These are phyloP conservation scores for Scotopteryx bipunctaria DNA, from an alignment of 2,888 invertebrate species.

Conservation along the genomic window DNA sequence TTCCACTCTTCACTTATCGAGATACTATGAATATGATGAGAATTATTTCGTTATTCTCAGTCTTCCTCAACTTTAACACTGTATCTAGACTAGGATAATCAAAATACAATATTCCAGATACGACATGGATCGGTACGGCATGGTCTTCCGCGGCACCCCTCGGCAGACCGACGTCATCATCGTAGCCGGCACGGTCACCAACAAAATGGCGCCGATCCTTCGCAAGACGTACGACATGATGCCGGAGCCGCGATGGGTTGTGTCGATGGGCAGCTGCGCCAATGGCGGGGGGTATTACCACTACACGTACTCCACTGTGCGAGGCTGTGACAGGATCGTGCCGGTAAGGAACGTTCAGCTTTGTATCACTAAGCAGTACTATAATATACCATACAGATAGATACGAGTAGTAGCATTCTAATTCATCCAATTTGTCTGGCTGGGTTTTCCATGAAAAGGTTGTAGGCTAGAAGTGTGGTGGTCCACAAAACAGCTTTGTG, in stretches of 20 bases:
- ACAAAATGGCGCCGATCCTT: slow-evolving; percentile 99
- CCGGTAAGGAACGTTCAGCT: slow-evolving; percentile 55
- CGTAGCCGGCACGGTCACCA: slow-evolving; percentile 98
- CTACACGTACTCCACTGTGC: slow-evolving; percentile 98
- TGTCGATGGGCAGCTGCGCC: slow-evolving; percentile 99
- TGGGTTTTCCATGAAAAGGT: too few relatives aligned
- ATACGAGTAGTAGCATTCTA: too few relatives aligned
- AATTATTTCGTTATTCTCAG: too few relatives aligned
- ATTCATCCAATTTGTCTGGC: too few relatives aligned
- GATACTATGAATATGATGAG: too few relatives aligned
- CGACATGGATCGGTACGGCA: slow-evolving; percentile 98
- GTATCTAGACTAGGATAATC: not conserved
- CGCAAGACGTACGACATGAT: slow-evolving; percentile 98
- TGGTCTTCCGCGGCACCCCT: slow-evolving; percentile 98
- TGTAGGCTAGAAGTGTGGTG: too few relatives aligned
- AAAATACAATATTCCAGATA: slow-evolving; percentile 78
- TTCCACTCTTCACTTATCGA: too few relatives aligned
- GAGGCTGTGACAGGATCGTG: slow-evolving; percentile 70
- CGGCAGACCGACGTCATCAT: slow-evolving; percentile 98
- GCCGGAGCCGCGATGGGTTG: slow-evolving; percentile 98
- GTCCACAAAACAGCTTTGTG: too few relatives aligned
- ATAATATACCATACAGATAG: too few relatives aligned
- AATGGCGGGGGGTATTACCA: slow-evolving; percentile 99
- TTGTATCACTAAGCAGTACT: not conserved
- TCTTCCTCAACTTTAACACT: too few relatives aligned